A percentile compares a stretch with the other conserved stretches of the same genome.
Evolutionary conservation across 92 coral and sea anemone species (phyloP).

Genomic region (Umimayanthus kanabou): DNA sequence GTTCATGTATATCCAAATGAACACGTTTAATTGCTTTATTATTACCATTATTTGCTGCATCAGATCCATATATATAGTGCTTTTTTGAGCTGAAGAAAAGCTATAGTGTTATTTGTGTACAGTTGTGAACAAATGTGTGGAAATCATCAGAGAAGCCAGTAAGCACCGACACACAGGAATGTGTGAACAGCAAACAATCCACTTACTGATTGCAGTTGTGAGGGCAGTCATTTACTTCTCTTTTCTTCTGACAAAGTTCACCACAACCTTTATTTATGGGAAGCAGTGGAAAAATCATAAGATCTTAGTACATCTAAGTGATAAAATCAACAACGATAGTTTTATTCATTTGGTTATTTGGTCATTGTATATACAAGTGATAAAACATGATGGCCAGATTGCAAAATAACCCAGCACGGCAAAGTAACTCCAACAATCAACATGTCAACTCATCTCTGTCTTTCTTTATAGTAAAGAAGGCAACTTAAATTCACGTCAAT

Average conservation of each 20-base stretch:
- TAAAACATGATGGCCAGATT: too few species aligned
- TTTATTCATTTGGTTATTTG: neutral
- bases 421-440: too few species aligned
- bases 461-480: neutral
- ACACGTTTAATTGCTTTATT: too few species aligned
- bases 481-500: neutral
- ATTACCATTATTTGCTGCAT: too few species aligned
- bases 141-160: neutral
- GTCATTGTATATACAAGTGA: neutral
- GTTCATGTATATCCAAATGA: too few species aligned
- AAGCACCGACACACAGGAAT: neutral
- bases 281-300: neutral
- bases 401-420: too few species aligned
- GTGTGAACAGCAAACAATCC: neutral
- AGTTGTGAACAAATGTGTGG: too few species aligned
- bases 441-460: neutral
- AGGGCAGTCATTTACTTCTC: slow-evolving; percentile 70
- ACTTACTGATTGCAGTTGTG: slow-evolving; percentile 94
- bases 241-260: slow-evolving; percentile 84
- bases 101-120: too few species aligned
- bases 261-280: slow-evolving; percentile 79
- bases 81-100: too few species aligned
- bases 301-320: neutral
- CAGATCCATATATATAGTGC: too few species aligned
- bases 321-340: neutral